phyloP scores from a whole-genome alignment of 2,888 invertebrate genomes.

The Halictus ligatus region DNA sequence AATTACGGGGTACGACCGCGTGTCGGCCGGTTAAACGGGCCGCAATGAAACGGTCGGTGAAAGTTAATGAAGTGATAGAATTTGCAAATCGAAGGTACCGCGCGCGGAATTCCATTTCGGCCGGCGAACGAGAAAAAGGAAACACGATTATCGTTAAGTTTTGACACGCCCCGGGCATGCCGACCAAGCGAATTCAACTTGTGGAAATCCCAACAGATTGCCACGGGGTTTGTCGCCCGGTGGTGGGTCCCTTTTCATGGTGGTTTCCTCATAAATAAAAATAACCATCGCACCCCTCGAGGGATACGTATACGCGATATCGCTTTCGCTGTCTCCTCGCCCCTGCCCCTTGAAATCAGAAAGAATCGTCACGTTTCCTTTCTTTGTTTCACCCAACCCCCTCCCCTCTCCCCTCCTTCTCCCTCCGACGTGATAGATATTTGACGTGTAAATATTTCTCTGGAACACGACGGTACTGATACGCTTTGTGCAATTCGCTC shows the following conservation, averaged over 20 bases:
- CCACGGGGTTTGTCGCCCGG: conserved; percentile 74
- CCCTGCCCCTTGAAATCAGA: conserved; percentile 74
- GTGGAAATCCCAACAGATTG: conserved; percentile 83
- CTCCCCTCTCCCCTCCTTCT: background rate
- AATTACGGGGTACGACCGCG: conserved; percentile 29
- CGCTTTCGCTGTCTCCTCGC: conserved; percentile 74
- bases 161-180: conserved; percentile 73
- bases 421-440: conserved; percentile 19
- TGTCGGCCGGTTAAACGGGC: conserved; percentile 19
- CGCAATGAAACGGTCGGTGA: conserved; percentile 25
- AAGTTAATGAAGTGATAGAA: conserved; percentile 55
- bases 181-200: conserved; percentile 81
- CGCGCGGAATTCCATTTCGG: conserved; percentile 33
- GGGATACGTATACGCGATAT: conserved; percentile 81
- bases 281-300: conserved; percentile 81
- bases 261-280: conserved; percentile 84
- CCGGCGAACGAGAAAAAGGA: conserved; percentile 59
- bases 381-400: conserved; percentile 51
- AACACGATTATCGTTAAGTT: conserved; percentile 75
- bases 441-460: conserved; percentile 15
- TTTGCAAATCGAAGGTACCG: conserved; percentile 43
- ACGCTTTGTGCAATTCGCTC: background rate
- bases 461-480: background rate
- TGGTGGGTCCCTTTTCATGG: conserved; percentile 81
- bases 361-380: conserved; percentile 75